Evolutionary conservation across 2,113 vertebrate genomes (phyloP), one percentile per base, ranked within the genome.

Genomic region (Equus quagga): DNA sequence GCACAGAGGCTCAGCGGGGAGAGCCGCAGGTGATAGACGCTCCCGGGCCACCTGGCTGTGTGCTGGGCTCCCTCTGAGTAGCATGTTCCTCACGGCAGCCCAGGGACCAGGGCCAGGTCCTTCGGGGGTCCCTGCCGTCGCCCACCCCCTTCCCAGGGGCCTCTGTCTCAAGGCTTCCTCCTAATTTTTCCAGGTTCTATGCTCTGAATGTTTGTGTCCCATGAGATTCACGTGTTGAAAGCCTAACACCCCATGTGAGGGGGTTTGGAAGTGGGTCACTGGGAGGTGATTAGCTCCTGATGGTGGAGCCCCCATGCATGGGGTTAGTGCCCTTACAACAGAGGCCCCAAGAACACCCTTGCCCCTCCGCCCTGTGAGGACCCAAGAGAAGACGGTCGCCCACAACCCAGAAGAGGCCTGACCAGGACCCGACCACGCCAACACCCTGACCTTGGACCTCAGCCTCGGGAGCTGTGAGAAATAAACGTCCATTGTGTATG

Each of bases 101-200:
- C 36, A 10, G 36, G 36, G 80, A 44, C 24, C 2, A 4, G 36
- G 44, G 31, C 64, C 64, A 18, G 21, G 41, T 15, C 56, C 67
- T 28, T 24, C 79, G 28, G 14, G 3, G 24, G 26, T 62, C 7
- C 54, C 49, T 31, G 6, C 15, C 6, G 2, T 41, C 31, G 14
- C 54, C 28, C 21, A 8, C 51, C n/a, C 28, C 5, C 11, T 19
- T 44, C 24, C 46, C 13, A 1, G 64, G 5, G 46, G 24, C 3
- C 8, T 8, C 62, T 15, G 26, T 80, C 24, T 18, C 75, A 67
- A 75, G 23, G 18, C 21, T 23, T 41, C 56, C 19, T 94, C 23
- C 67, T 15, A 14, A 28, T 8, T 44, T 46, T 26, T 54, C 76
- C 1, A 1, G 51, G n/a, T 1, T 6, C 31, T 18, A 1, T 4